Evolutionary conservation across 2,888 invertebrate species (phyloP).

Genomic region (Leptopilina drosophilae): DNA sequence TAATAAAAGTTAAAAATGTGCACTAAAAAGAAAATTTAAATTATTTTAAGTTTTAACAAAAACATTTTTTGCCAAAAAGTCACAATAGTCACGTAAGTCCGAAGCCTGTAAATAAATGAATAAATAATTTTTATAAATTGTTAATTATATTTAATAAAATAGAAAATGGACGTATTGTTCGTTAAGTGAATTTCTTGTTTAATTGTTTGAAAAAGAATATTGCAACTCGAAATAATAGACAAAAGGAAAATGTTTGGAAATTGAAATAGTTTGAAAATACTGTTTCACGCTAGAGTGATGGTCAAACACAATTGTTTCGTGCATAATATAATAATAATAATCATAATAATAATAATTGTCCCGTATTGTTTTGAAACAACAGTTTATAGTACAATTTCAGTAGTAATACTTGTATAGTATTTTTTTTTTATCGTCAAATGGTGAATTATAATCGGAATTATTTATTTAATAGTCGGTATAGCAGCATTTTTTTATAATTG

Average conservation of each 20-base stretch:
- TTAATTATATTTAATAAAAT: too few species aligned
- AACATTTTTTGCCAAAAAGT: too few species aligned
- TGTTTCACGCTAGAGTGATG: not conserved
- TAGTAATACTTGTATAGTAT: conserved; percentile 23
- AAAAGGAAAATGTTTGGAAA: conserved; percentile 13
- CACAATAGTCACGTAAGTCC: too few species aligned
- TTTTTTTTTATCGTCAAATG: not conserved
- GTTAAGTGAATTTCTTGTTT: too few species aligned
- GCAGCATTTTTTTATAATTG: conserved; percentile 36
- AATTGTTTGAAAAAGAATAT: too few species aligned
- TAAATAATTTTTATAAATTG: too few species aligned
- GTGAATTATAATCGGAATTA: conserved; percentile 28
- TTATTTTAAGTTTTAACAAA: too few species aligned
- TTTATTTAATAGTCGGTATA: conserved; percentile 28
- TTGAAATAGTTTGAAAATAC: conserved; percentile 39
- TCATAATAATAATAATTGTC: not conserved
- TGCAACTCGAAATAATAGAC: too few species aligned
- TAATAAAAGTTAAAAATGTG: too few species aligned
- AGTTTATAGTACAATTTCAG: conserved; percentile 7
- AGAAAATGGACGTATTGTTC: too few species aligned
- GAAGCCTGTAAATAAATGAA: too few species aligned
- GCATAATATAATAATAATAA: not conserved
- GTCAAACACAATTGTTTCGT: conserved; percentile 32
- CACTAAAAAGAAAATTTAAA: too few species aligned
- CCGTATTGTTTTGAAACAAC: conserved; percentile 10